Evolutionary conservation across 2,797 vertebrate species (phyloP).

Genomic region (Balearica regulorum): DNA sequence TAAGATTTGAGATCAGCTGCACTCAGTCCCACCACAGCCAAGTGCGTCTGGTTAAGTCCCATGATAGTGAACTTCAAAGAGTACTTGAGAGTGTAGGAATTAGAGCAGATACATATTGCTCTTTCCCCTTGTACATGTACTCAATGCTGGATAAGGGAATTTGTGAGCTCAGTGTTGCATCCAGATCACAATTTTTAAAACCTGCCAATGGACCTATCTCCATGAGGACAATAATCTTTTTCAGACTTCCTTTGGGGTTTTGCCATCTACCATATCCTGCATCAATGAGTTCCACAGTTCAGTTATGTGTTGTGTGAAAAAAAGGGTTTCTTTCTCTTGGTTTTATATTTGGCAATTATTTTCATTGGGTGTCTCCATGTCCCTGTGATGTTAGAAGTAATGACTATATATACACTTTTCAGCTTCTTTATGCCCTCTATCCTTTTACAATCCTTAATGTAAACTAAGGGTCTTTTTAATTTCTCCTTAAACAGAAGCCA

Average conservation of each 20-base stretch:
- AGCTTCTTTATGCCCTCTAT: neutral
- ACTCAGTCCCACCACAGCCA: neutral
- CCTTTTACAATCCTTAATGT: neutral
- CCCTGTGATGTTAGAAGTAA: neutral
- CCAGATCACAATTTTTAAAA: neutral
- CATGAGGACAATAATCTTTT: neutral
- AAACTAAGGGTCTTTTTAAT: neutral
- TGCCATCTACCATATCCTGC: neutral
- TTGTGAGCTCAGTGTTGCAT: neutral
- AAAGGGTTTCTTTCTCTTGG: neutral
- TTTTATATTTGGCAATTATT: neutral
- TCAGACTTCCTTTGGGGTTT: neutral
- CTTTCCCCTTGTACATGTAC: neutral
- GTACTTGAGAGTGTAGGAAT: neutral
- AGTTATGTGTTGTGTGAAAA: neutral
- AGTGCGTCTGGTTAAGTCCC: neutral
- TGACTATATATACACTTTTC: neutral
- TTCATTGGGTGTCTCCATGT: neutral
- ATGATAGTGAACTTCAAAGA: neutral
- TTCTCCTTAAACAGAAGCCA: neutral
- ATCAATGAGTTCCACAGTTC: neutral
- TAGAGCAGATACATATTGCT: neutral
- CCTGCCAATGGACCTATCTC: neutral
- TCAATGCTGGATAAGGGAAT: neutral
- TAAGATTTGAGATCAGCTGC: neutral